Percentiles rank a stretch among this genome's conserved stretches.
These are phyloP conservation scores for Cryptoblepharus egeriae DNA, from an alignment of 2,797 vertebrate species.

Conservation along the genomic window DNA sequence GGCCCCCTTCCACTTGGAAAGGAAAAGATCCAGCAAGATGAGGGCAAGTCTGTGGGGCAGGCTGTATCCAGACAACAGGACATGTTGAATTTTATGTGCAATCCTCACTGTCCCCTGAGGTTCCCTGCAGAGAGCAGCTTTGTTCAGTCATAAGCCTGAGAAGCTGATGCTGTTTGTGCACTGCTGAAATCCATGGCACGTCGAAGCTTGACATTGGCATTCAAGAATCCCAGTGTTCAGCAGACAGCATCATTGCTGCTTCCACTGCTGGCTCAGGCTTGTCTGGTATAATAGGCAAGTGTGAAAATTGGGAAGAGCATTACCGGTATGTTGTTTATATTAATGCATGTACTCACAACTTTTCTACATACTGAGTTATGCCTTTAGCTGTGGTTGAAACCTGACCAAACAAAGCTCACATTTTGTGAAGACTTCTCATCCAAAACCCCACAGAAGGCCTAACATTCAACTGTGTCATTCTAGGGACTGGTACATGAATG, in stretches of 20 bases:
- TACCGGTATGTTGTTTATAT: background rate
- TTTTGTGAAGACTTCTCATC: background rate
- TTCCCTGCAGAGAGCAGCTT: background rate
- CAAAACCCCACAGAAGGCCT: background rate
- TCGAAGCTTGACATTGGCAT: background rate
- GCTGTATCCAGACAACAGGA: background rate
- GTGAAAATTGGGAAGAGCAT: background rate
- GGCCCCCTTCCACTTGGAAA: background rate
- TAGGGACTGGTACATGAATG: slow-evolving; percentile 95
- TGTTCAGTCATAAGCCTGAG: background rate
- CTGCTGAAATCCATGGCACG: background rate
- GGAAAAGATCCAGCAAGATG: background rate
- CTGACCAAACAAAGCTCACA: background rate
- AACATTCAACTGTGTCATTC: slow-evolving; percentile 25
- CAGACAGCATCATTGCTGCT: background rate
- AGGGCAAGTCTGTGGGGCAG: background rate
- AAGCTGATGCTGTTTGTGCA: background rate
- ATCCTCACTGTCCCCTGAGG: background rate
- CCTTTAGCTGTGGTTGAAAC: background rate
- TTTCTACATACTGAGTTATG: too few species aligned
- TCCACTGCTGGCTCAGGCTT: background rate
- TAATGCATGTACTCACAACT: too few species aligned
- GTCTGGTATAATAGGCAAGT: background rate
- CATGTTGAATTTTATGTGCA: background rate
- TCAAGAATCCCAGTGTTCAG: background rate